A percentile compares a stretch with the other conserved stretches of the same genome.
Conservation (phyloP, 1,140 invertebrate species). For the Muscidifurax raptorellus region DNA sequence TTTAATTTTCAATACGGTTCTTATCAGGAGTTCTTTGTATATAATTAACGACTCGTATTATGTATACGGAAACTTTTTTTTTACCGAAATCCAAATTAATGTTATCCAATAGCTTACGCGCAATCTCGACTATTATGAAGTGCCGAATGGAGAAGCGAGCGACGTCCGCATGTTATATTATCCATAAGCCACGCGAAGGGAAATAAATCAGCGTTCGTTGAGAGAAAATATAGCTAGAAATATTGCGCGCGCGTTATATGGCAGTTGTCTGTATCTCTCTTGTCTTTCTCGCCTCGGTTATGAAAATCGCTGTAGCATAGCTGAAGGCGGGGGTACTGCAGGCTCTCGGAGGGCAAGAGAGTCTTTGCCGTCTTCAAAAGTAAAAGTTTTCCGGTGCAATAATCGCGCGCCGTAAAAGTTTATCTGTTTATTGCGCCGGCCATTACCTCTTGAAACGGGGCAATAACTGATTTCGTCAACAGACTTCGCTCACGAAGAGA, state of each 20-base stretch:
- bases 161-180: no score
- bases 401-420: constrained; percentile 66
- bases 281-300: constrained; percentile 23
- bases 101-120: no score
- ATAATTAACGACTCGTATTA: no score
- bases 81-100: no score
- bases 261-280: constrained; percentile 3
- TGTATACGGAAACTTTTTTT: no score
- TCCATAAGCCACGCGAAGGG: neutral
- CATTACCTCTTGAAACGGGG: constrained; percentile 59
- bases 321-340: neutral
- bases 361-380: constrained; percentile 50
- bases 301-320: constrained; percentile 15
- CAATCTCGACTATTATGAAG: no score
- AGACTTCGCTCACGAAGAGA: constrained; percentile 41
- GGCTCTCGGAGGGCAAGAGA: neutral
- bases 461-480: constrained; percentile 56
- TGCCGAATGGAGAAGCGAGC: no score
- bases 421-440: constrained; percentile 67
- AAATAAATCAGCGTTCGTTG: constrained; percentile 44
- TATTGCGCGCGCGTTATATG: constrained; percentile 24
- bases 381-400: constrained; percentile 66
- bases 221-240: constrained; percentile 54
- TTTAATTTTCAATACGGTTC: no score
- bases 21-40: no score